These are phyloP conservation scores for Scatophagus argus DNA, from an alignment of 2,113 vertebrate species.

Conservation along the genomic window DNA sequence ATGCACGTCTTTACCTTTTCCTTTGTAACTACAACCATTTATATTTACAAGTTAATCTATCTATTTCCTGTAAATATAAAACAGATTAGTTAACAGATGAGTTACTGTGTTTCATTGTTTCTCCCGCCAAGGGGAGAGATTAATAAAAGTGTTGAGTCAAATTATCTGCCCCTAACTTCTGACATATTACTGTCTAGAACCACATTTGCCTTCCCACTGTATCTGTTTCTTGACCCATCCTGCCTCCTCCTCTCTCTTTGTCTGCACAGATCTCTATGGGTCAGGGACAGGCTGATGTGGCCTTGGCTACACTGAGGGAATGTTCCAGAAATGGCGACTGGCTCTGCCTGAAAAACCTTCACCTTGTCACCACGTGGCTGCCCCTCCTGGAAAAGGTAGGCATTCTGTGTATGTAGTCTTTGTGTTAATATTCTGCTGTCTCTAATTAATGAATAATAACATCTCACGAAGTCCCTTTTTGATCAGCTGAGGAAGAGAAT, in stretches of 20 bases:
- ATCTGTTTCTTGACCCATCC: slow-evolving; percentile 32
- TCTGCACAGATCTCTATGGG: slow-evolving; percentile 95
- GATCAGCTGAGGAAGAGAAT: background rate
- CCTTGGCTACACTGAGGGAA: slow-evolving; percentile 92
- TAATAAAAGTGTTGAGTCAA: slow-evolving; percentile 41
- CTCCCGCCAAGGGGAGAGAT: background rate
- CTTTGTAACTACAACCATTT: background rate
- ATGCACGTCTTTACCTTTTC: background rate
- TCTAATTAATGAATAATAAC: background rate
- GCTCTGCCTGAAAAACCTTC: slow-evolving; percentile 98
- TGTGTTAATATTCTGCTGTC: background rate
- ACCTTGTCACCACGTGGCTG: slow-evolving; percentile 96
- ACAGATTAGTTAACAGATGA: slow-evolving; percentile 5
- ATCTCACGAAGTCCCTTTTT: background rate
- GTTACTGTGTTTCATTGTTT: slow-evolving; percentile 8
- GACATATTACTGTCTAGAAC: slow-evolving; percentile 30
- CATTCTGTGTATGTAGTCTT: slow-evolving; percentile 5
- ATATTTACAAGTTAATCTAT: background rate
- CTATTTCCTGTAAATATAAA: slow-evolving; percentile 1
- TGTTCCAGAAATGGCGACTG: slow-evolving; percentile 91
- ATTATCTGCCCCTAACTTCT: slow-evolving; percentile 18
- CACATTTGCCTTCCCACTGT: slow-evolving; percentile 45
- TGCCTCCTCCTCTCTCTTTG: slow-evolving; percentile 15
- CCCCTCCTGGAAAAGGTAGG: slow-evolving; percentile 94
- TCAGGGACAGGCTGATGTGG: slow-evolving; percentile 96